Evolutionary conservation across 2,888 invertebrate species (phyloP), one percentile per base, ranked within the genome.

Genomic region (Pyrgus malvae): DNA sequence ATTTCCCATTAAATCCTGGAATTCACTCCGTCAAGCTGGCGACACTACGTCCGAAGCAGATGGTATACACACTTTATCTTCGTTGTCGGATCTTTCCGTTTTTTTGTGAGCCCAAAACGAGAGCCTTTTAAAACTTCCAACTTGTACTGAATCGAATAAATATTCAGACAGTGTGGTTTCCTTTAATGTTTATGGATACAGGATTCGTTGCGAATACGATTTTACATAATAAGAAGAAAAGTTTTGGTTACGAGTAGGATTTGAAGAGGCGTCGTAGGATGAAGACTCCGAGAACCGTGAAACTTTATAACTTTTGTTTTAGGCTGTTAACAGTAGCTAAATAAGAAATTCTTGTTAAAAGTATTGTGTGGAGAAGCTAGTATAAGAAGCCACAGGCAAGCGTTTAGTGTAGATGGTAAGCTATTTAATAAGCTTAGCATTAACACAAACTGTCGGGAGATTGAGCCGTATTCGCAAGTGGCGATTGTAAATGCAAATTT

Each of bases 31-130:
- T 40, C 38, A 27, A 50, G 23, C 40, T 53, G 53, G 53, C 31
- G 31, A 46, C 38, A 38, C 45, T 46, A 46, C 45, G 51, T 21
- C 29, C 45, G 29, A 45, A 40, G 53, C 53, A 53, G 53, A 53
- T 53, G 53, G 45, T 53, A 46, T 46, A 38, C 53, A 44, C 37
- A 53, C 38, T 53, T 53, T 53, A 53, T 53, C 53, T 53, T 53
- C 53, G 53, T 53, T 53, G 53, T 29, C 45, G 45, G 53, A 46
- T 53, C 53, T 44, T 12, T 40, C 11, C 45, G 40, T 53, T 53
- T 53, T n/a, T 53, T 53, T 51, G 50, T 51, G 50, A 51, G 23
- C 38, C 40, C 38, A 45, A 50, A 53, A 53, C 53, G 53, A 35
- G 45, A 45, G 31, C 53, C 53, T 53, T 53, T 45, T 45, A 46